These are phyloP conservation scores for Siniperca undulata DNA, from an alignment of 2,797 vertebrate genomes.

Conservation along the genomic window DNA sequence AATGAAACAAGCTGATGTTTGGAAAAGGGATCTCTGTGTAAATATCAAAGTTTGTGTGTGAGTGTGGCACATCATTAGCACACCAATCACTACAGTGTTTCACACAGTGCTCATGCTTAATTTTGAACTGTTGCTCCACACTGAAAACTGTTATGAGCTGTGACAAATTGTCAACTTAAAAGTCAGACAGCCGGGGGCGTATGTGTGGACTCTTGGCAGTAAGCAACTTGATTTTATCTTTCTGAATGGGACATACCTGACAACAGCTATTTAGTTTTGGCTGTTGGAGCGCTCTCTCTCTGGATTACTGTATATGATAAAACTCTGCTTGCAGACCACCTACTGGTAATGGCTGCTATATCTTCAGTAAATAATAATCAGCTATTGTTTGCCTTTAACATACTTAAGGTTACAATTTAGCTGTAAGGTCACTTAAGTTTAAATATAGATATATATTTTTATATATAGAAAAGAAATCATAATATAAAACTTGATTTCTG, in stretches of 20 bases:
- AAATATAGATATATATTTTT: too few relatives aligned
- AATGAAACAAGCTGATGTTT: constrained; percentile 34
- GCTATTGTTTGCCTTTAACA: not conserved
- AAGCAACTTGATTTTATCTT: constrained; percentile 31
- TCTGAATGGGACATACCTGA: constrained; percentile 23
- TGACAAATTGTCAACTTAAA: constrained; percentile 48
- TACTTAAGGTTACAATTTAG: not conserved
- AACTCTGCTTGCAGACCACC: not conserved
- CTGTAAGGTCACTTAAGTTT: not conserved
- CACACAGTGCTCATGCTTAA: constrained; percentile 12
- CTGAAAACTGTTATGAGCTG: constrained; percentile 23
- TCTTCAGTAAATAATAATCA: constrained; percentile 2
- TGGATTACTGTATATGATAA: constrained; percentile 11
- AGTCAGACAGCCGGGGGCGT: constrained; percentile 1
- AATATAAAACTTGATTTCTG: not conserved
- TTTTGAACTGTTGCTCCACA: constrained; percentile 30
- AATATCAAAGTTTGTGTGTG: constrained; percentile 34
- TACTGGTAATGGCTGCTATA: not conserved
- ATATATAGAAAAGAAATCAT: too few relatives aligned
- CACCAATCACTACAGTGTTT: constrained; percentile 31
- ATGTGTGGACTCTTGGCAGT: not conserved
- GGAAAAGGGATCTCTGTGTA: constrained; percentile 21
- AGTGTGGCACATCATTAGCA: constrained; percentile 56
- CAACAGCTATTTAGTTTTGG: constrained; percentile 25
- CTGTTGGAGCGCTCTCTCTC: constrained; percentile 10